phyloP scores from a whole-genome alignment of 2,888 invertebrate species.

The Opisthograptis luteolata region DNA sequence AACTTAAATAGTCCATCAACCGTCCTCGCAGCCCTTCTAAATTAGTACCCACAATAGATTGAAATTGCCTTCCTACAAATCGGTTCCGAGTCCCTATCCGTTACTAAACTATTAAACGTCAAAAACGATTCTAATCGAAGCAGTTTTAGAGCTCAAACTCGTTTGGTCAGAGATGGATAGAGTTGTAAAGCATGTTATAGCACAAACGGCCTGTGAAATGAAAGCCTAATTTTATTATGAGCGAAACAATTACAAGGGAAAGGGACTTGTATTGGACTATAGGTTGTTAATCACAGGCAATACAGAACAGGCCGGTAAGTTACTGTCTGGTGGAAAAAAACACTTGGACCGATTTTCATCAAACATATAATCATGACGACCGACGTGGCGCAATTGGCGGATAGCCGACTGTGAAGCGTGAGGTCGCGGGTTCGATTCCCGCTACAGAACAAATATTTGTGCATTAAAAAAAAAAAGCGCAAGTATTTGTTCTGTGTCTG shows the following conservation, averaged over 20 bases:
- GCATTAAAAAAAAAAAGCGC: too few species aligned
- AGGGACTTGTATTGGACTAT: conserved; percentile 22
- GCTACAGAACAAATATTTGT: too few species aligned
- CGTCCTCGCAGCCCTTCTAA: conserved; percentile 15
- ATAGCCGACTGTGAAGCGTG: not conserved
- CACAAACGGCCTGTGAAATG: conserved; percentile 58
- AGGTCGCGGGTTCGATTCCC: too few species aligned
- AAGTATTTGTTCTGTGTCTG: too few species aligned
- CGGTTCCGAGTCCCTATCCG: conserved; percentile 27
- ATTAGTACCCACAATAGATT: conserved; percentile 37
- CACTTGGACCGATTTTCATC: not conserved
- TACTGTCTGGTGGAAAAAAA: not conserved
- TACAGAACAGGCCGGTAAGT: conserved; percentile 2
- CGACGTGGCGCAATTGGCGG: not conserved
- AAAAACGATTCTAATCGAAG: not conserved
- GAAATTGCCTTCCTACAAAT: conserved; percentile 34
- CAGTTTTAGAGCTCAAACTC: not conserved
- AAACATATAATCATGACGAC: too few species aligned
- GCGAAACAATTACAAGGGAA: conserved; percentile 45
- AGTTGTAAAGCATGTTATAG: conserved; percentile 22
- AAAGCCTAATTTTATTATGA: conserved; percentile 64
- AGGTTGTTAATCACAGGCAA: conserved; percentile 20
- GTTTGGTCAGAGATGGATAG: not conserved
- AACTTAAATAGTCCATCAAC: conserved; percentile 20
- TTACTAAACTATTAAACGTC: not conserved